These are phyloP conservation scores for Alsophila aescularia DNA, from an alignment of 2,888 invertebrate species.

Conservation along the genomic window DNA sequence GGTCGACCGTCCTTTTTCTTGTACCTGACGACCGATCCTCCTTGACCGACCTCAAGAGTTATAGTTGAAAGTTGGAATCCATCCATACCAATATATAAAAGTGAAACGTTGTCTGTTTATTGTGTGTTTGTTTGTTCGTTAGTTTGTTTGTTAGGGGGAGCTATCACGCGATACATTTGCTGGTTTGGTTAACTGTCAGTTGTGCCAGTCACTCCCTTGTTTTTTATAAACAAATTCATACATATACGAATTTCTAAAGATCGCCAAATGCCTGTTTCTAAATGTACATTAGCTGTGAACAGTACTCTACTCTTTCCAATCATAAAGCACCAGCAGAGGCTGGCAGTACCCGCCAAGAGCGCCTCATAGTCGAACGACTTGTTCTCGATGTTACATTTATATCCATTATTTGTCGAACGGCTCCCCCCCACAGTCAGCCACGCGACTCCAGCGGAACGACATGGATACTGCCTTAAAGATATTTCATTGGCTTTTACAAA, in stretches of 20 bases:
- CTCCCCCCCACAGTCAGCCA: slow-evolving; percentile 49
- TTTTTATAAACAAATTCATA: too few relatives aligned
- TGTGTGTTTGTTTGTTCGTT: too few relatives aligned
- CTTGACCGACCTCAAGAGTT: too few relatives aligned
- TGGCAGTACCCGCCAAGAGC: slow-evolving; percentile 12
- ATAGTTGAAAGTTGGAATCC: neutral
- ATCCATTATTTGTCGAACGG: slow-evolving; percentile 61
- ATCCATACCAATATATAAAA: too few relatives aligned
- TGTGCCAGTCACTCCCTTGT: too few relatives aligned
- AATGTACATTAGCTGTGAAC: too few relatives aligned
- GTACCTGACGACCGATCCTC: slow-evolving; percentile 55
- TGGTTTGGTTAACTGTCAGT: too few relatives aligned
- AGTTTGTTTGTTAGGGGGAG: too few relatives aligned
- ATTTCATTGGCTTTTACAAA: slow-evolving; percentile 66
- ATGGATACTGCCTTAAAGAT: slow-evolving; percentile 62
- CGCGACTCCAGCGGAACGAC: slow-evolving; percentile 47
- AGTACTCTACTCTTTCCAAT: slow-evolving; percentile 4
- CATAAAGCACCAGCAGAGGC: slow-evolving; percentile 7
- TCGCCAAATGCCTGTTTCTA: too few relatives aligned
- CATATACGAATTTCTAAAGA: too few relatives aligned
- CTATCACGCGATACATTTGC: too few relatives aligned
- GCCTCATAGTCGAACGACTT: slow-evolving; percentile 42
- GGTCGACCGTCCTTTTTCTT: slow-evolving; percentile 62
- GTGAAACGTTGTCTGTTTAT: too few relatives aligned
- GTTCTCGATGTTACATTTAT: slow-evolving; percentile 57